A percentile compares a stretch with the other conserved stretches of the same genome.
phyloP scores from a whole-genome alignment of 2,797 vertebrate genomes.

The Parauchenoglanis punctatus region DNA sequence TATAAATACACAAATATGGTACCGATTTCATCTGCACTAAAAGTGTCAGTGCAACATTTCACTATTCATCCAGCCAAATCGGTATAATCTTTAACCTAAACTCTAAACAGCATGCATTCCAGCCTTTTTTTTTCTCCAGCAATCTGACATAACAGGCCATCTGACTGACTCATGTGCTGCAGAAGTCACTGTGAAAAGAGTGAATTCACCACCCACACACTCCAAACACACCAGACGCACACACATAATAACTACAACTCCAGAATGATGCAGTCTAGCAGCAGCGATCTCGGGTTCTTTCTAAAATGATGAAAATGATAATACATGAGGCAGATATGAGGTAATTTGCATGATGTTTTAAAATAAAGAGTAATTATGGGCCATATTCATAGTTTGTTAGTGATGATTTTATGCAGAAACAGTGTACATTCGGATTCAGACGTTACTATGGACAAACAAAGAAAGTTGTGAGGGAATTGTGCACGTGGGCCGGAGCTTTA shows the following conservation, averaged over 20 bases:
- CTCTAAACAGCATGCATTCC: conserved; percentile 15
- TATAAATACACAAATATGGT: background rate
- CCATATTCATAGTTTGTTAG: background rate
- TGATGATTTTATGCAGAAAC: background rate
- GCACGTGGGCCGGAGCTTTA: background rate
- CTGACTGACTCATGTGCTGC: conserved; percentile 33
- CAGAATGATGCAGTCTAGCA: background rate
- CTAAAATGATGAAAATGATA: background rate
- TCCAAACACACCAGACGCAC: conserved; percentile 21
- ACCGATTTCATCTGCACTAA: background rate
- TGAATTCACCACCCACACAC: conserved; percentile 44
- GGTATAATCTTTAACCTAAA: background rate
- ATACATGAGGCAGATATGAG: background rate
- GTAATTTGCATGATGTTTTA: background rate
- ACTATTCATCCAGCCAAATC: background rate
- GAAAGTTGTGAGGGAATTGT: background rate
- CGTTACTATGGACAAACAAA: no score
- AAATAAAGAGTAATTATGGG: background rate
- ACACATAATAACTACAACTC: conserved; percentile 7
- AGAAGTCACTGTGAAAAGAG: conserved; percentile 31
- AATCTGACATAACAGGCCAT: conserved; percentile 31
- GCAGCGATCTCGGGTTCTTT: background rate
- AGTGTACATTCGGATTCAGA: background rate
- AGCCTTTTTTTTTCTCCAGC: conserved; percentile 13
- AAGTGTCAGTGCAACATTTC: background rate